Percentiles rank a stretch among this genome's conserved stretches.
These are phyloP conservation scores for Drosophila mettleri DNA, from an alignment of 2,888 invertebrate genomes.

Conservation along the genomic window DNA sequence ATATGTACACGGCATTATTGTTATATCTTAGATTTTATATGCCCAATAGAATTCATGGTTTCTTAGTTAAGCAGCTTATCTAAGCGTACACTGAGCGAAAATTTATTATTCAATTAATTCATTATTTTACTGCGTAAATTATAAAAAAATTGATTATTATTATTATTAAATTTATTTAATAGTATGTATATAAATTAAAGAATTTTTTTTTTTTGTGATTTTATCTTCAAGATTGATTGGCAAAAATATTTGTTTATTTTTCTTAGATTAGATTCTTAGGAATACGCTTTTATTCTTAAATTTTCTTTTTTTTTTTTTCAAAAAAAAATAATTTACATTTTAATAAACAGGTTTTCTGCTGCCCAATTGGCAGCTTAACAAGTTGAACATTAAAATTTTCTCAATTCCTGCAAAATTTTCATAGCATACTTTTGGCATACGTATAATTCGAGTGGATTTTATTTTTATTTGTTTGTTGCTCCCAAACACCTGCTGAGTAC, in stretches of 20 bases:
- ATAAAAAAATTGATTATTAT: too few relatives aligned
- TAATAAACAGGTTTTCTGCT: too few relatives aligned
- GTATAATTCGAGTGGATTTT: background rate
- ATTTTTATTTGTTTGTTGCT: background rate
- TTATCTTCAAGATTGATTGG: background rate
- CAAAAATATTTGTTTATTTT: too few relatives aligned
- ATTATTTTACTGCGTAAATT: too few relatives aligned
- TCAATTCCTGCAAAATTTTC: background rate
- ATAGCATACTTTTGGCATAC: conserved; percentile 18
- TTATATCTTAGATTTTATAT: conserved; percentile 36
- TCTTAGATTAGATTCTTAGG: background rate
- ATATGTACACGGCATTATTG: conserved; percentile 16
- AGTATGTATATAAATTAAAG: too few relatives aligned
- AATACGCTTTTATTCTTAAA: background rate
- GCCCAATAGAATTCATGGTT: conserved; percentile 27
- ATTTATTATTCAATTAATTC: background rate
- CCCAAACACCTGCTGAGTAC: conserved; percentile 8
- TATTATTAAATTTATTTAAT: too few relatives aligned
- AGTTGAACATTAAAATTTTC: too few relatives aligned
- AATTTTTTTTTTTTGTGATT: background rate
- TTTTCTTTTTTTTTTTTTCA: too few relatives aligned
- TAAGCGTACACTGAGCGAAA: conserved; percentile 12
- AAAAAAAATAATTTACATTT: too few relatives aligned
- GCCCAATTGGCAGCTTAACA: too few relatives aligned
- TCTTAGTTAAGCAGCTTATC: conserved; percentile 23